A percentile compares a stretch with the other conserved stretches of the same genome.
Conservation (phyloP, 1,140 invertebrate genomes). For the Cotesia glomerata region DNA sequence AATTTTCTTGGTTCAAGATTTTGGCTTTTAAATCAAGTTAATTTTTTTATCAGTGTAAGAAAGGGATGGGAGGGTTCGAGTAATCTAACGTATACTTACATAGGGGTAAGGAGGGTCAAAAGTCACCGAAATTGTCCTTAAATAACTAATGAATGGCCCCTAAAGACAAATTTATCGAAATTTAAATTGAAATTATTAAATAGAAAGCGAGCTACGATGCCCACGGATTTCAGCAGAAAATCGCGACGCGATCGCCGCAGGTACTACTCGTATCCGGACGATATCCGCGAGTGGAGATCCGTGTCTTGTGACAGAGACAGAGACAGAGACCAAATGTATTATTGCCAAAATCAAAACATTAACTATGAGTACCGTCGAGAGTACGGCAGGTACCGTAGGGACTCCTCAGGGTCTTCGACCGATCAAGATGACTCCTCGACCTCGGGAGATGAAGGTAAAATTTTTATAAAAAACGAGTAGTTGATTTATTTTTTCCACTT, state of each 20-base stretch:
- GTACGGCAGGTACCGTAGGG: slow-evolving; percentile 33
- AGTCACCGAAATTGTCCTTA: too few species aligned
- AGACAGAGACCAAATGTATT: slow-evolving; percentile 26
- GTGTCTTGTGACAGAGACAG: slow-evolving; percentile 17
- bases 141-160: not conserved
- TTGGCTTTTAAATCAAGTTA: too few species aligned
- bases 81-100: too few species aligned
- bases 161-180: not conserved
- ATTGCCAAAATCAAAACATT: slow-evolving; percentile 32
- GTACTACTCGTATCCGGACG: slow-evolving; percentile 31
- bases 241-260: slow-evolving; percentile 43
- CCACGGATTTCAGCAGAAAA: slow-evolving; percentile 53
- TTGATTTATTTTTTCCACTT: too few species aligned
- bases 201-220: slow-evolving; percentile 55
- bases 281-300: slow-evolving; percentile 25
- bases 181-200: not conserved
- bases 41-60: too few species aligned
- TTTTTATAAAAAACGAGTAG: not conserved
- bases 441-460: slow-evolving; percentile 61
- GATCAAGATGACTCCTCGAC: slow-evolving; percentile 59
- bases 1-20: too few species aligned
- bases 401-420: slow-evolving; percentile 53
- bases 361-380: slow-evolving; percentile 28
- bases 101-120: too few species aligned
- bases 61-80: too few species aligned